Conservation (phyloP, 2,888 invertebrate species). For the Hymenopus coronatus region DNA sequence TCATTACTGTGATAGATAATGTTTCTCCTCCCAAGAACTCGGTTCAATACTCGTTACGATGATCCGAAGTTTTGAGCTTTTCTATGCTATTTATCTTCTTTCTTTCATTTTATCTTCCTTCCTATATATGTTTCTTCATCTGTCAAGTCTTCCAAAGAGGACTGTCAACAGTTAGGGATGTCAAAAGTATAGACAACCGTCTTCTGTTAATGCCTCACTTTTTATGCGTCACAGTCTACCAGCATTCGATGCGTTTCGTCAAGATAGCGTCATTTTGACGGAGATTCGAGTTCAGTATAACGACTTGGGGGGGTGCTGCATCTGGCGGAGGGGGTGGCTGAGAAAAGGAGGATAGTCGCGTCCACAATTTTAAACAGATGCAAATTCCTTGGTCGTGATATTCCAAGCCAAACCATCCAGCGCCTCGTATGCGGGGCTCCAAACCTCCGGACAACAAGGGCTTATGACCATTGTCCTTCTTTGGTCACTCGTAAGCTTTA, state of each 20-base stretch:
- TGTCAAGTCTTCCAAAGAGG: neutral
- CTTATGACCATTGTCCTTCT: neutral
- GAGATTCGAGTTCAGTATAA: conserved; percentile 11
- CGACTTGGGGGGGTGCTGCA: conserved; percentile 6
- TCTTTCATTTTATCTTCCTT: too few relatives aligned
- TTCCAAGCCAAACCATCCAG: neutral
- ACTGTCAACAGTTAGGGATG: neutral
- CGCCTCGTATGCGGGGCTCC: neutral
- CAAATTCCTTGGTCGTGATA: conserved; percentile 17
- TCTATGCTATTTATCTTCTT: neutral
- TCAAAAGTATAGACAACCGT: neutral
- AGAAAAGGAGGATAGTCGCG: neutral
- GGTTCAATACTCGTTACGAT: too few relatives aligned
- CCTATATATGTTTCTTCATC: neutral
- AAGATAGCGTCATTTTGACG: conserved; percentile 19
- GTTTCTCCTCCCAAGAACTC: too few relatives aligned
- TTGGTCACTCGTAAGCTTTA: too few relatives aligned
- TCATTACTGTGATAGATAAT: too few relatives aligned
- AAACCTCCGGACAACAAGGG: neutral
- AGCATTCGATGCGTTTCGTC: conserved; percentile 1
- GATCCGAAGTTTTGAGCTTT: too few relatives aligned
- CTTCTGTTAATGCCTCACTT: conserved; percentile 3
- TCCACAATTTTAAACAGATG: conserved; percentile 22
- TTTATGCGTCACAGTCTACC: neutral
- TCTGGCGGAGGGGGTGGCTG: neutral